Evolutionary conservation across 23 tunicate genomes (phyloP), one percentile per base, ranked within the genome.

Genomic region (Trididemnum miniatum): DNA sequence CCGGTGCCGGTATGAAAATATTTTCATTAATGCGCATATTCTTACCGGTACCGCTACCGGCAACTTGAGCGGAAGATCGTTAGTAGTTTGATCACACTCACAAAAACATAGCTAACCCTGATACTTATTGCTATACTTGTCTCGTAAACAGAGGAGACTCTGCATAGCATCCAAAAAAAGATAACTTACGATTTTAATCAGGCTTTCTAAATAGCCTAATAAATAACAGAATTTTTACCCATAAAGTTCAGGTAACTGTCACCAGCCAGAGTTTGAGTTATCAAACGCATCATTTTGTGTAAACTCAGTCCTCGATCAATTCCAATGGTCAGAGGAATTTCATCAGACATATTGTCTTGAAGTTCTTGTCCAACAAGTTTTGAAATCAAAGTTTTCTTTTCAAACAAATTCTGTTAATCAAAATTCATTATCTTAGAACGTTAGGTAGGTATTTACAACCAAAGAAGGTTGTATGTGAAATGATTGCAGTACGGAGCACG

Each of bases 241-340:
- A 94, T 94, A 74, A 94, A 94, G 82, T 89, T 94, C 65, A 94
- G 59, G 63, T 89, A 94, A 12, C 89, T 85, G 20, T 94, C 91
- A 36, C 98, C 98, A 0, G 98, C 98, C 65, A 94, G 60, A 20
- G 87, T 74, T 36, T 87, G 91, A 27, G 94, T 91, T 34, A 94
- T 57, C 25, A 87, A 71, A 20, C 98, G 80, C 18, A 89, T 94
- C 87, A 94, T 89, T 79, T 91, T 94, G 65, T 94, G 91, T 15
- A 94, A 35, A 51, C 91, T 77, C 65, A 94, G 27, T 24, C 95
- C 98, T n/a, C 98, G 75, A 74, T 89, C 95, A 37, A 94, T 80
- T 28, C 69, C 75, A 65, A 30, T 75, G 65, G 91, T 85, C 22
- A 78, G 30, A 0, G 86, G 88, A 0, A 35, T 31, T 7, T 37